Evolutionary conservation across 2,888 invertebrate species (phyloP), one percentile per base, ranked within the genome.

Genomic region (Antitype chi): DNA sequence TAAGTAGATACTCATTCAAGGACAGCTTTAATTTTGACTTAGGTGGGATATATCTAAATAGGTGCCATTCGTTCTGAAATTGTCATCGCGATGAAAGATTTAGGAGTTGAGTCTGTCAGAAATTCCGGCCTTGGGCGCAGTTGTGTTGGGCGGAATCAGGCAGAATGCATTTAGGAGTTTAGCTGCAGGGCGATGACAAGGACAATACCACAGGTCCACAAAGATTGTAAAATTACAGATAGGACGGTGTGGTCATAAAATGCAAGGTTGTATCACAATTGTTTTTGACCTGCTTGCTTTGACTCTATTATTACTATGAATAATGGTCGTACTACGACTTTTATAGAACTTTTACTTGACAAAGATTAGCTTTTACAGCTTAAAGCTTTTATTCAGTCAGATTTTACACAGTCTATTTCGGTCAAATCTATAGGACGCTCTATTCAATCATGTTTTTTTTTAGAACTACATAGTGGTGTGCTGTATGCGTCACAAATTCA

Each of bases 101-200:
- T 60, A 57, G 23, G 13, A 59, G 25, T 69, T 28, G 32, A 62
- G 20, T 17, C 0, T 59, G n/a, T 60, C 52, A 25, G 17, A 32
- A 71, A 67, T 53, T 80, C 47, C 13, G 55, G 62, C 66, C 67
- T 78, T 84, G 67, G 60, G 60, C 28, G 75, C 60, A 28, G 69
- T 72, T 70, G 57, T 20, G 17, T 78, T 76, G 62, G 59, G 80
- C 70, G 71, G 75, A 81, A 84, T 87, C 88, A 86, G 87, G 86
- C 85, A 85, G 88, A 89, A 89, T 90, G 86, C 84, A 84, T 82
- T 89, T 90, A 80, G 91, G 89, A 87, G 81, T 87, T 79, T 75
- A 83, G 87, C 82, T 90, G 89, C 90, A 91, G 76, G 78, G 78
- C 81, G 84, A 87, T 86, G 89, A 91, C 89, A 91, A 91, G 88